Evolutionary conservation across 2,797 vertebrate genomes (phyloP), one percentile per base, ranked within the genome.

Genomic region (Rhynchonycteris naso): DNA sequence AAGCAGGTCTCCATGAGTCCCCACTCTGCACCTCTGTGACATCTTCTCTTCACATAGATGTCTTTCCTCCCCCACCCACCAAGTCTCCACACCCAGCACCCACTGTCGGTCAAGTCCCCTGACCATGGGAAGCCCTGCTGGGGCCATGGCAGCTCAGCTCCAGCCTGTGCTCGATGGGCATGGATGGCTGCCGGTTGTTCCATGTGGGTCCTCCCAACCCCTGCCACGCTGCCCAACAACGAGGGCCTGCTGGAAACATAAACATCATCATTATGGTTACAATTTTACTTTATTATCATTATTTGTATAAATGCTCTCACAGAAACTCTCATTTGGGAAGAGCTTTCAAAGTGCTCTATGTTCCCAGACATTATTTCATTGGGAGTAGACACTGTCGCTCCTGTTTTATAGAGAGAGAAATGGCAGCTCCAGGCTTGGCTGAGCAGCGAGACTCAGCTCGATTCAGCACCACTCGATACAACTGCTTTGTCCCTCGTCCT

Each of bases 141-240:
- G 61, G 50, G 12, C 21, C 50, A 72, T 4, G 28, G 28, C 14
- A 4, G 2, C 24, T 43, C 16, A 3, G 35, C 18, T 9, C 35
- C n/a, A 58, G 76, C 69, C 35, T 7, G 5, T 71, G 58, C 0
- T 35, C 69, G 1, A 12, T 9, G 19, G 30, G 56, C 1, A 1
- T 18, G 5, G 75, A 52, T 11, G 30, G 30, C 24, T 5, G 38
- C 50, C 75, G 4, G 0, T 13, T 6, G 2, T 33, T 16, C 89
- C 50, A 3, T 0, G 1, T 22, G 26, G 33, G 3, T 30, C n/a
- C 58, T 5, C 65, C 69, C 24, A 6, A 4, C 22, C 14, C 4
- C 35, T 26, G 35, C 22, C 12, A 1, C 1, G 0, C 79, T 75
- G 54, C 30, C 52, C 19, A n/a, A 2, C 13, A 33, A 47, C 59